Conservation (phyloP, 2,113 vertebrate species). For the Hipposideros armiger region DNA sequence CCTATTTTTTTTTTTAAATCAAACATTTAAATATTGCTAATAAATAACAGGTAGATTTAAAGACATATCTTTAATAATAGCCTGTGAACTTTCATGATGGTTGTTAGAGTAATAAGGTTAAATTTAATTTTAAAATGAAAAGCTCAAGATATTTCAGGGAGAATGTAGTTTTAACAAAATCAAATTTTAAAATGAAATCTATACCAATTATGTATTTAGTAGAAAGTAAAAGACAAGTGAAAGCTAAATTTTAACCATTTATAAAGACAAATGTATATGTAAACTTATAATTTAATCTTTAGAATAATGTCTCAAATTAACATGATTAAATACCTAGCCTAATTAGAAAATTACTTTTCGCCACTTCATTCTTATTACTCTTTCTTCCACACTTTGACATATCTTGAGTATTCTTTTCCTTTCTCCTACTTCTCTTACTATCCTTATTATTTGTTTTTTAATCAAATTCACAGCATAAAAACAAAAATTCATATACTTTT, state of each 20-base stretch:
- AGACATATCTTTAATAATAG: constrained; percentile 12
- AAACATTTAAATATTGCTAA: constrained; percentile 44
- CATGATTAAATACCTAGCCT: constrained; percentile 26
- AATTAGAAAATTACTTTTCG: constrained; percentile 52
- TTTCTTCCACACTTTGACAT: constrained; percentile 19
- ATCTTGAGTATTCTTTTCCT: constrained; percentile 15
- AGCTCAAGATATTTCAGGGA: constrained; percentile 4
- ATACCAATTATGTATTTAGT: background rate
- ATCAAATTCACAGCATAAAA: constrained; percentile 34
- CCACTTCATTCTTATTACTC: background rate
- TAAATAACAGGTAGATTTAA: constrained; percentile 39
- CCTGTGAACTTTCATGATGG: background rate
- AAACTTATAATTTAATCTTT: constrained; percentile 42
- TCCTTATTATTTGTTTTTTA: constrained; percentile 11
- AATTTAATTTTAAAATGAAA: constrained; percentile 29
- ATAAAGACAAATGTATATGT: background rate
- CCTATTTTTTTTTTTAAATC: background rate
- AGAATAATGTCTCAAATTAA: constrained; percentile 42
- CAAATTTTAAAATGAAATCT: constrained; percentile 57
- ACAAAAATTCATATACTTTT: constrained; percentile 8
- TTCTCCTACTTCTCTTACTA: constrained; percentile 43
- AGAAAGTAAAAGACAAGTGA: constrained; percentile 43
- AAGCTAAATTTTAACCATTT: constrained; percentile 40
- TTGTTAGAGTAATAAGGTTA: background rate
- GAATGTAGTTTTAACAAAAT: constrained; percentile 44